Base-by-base conservation (phyloP, 1,140 invertebrate species). In the Caenorhabditis inopinata region DNA sequence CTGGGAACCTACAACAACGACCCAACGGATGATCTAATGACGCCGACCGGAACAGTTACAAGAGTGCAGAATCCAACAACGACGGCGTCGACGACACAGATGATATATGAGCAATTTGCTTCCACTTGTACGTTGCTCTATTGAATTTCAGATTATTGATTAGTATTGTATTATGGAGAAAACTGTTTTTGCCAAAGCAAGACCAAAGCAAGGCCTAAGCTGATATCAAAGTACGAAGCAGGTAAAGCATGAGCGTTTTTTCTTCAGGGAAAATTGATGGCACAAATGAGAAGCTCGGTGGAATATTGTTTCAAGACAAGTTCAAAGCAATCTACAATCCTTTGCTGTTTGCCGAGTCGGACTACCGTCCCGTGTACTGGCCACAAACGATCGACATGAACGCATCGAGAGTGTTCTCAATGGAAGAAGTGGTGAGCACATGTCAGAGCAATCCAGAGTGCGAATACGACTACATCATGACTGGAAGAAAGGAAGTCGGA, bases 301-400 rank as follows among this genome's bases (percentile, higher is more conserved):
- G 48, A 7, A 14, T 81, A n/a, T 78, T 86, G 1, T 86, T 86
- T 74, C 79, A 85, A 76, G 85, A 86, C 51, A 75, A 86, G 23
- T 79, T 83, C 62, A 86, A 86, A 62, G 85, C 85, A 1, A 85
- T 86, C 18, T 86, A 86, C 47, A 83, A 86, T 77, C 85, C 85
- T 0, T 53, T 87, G 1, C 74, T 81, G 0, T 86, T 86, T 35
- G 85, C 85, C 53, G 79, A 80, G 27, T 46, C 79, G 12, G 21
- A 79, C 18, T 86, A 86, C 73, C 46, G 76, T 23, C 85, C 85
- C 5, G 75, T 84, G 18, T 87, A 86, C 62, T 83, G 85, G 78
- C 85, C 85, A 12, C 76, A 85, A 62, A 49, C 62, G 1, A 29
- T 86, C 5, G 81, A 84, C 23, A 83, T 77, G 27, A 86, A 86